Conservation (phyloP, 2,797 vertebrate genomes). For the Telmatherina bonti region DNA sequence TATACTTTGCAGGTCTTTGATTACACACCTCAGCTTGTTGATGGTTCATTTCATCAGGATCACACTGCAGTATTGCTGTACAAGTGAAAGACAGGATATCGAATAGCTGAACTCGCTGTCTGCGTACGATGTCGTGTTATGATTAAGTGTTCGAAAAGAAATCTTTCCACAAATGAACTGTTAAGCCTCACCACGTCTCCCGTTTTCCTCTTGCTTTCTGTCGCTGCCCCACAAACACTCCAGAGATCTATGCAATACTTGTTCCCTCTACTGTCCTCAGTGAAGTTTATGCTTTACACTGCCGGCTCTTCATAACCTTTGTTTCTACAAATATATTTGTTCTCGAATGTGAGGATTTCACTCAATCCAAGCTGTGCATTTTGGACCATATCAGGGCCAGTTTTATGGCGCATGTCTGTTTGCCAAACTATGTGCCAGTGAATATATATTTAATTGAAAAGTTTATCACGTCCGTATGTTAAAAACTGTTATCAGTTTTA, state of each 20-base stretch:
- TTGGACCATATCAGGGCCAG: constrained; percentile 60
- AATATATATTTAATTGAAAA: constrained; percentile 38
- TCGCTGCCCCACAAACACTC: constrained; percentile 19
- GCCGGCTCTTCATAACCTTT: constrained; percentile 25
- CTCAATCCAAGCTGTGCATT: constrained; percentile 58
- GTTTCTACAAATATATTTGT: constrained; percentile 9
- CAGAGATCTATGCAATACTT: constrained; percentile 79
- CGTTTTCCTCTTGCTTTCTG: constrained; percentile 8
- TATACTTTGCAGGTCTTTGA: constrained; percentile 28
- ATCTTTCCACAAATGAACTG: constrained; percentile 8
- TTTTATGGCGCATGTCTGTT: constrained; percentile 59
- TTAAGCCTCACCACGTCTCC: constrained; percentile 8
- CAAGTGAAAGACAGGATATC: constrained; percentile 24
- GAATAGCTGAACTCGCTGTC: constrained; percentile 25
- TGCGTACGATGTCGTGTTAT: constrained; percentile 28
- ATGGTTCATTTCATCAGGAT: constrained; percentile 20
- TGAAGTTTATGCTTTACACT: constrained; percentile 56
- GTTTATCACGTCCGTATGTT: constrained; percentile 31
- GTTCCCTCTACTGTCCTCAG: constrained; percentile 42
- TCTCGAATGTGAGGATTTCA: constrained; percentile 25
- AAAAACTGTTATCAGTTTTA: constrained; percentile 21
- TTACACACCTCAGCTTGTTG: constrained; percentile 27
- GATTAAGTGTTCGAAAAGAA: constrained; percentile 16
- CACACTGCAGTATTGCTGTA: constrained; percentile 49
- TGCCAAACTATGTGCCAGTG: constrained; percentile 70